These are phyloP conservation scores for Zoanthus sociatus DNA, from an alignment of 92 coral and sea anemone genomes.

Conservation along the genomic window DNA sequence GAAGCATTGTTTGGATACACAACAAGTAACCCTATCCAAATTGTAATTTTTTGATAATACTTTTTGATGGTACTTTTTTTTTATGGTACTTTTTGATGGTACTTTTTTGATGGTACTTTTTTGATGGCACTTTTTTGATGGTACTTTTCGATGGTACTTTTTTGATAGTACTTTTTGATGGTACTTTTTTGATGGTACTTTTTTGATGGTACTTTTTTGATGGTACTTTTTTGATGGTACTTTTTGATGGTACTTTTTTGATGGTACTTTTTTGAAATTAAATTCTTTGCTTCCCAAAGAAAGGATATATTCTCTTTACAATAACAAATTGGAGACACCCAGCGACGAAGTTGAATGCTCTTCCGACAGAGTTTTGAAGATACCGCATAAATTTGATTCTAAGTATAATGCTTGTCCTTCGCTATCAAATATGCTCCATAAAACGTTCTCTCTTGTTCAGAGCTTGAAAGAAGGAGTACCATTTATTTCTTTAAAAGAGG, in stretches of 20 bases:
- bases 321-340: not conserved
- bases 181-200: no score
- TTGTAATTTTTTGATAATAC: no score
- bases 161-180: no score
- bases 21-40: not conserved
- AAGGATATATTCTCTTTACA: not conserved
- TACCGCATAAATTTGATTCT: not conserved
- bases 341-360: no score
- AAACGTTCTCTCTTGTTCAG: not conserved
- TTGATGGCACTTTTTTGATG: no score
- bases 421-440: not conserved
- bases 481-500: not conserved
- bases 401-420: not conserved
- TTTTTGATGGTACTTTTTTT: not conserved
- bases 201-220: no score
- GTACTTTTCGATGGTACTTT: no score
- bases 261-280: not conserved
- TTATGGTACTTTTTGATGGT: not conserved
- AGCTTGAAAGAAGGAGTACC: not conserved
- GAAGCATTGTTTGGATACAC: constrained; percentile 60
- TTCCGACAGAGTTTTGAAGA: not conserved
- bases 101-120: no score
- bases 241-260: no score
- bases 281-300: not conserved
- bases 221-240: no score